phyloP scores from a whole-genome alignment of 2,113 vertebrate species.

The Crotalus tigris region DNA sequence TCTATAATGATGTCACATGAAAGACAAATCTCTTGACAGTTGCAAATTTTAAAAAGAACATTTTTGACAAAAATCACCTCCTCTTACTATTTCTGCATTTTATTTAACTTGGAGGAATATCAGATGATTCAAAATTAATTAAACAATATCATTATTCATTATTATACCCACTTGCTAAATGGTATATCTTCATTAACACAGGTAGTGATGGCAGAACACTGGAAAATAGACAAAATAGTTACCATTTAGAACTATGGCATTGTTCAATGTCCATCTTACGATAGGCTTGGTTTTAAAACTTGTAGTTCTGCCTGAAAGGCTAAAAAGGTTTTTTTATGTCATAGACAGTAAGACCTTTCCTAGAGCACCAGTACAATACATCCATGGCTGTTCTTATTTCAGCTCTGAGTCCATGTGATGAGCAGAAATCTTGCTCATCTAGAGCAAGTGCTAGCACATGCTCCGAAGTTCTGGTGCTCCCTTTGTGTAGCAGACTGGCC shows the following conservation, averaged over 20 bases:
- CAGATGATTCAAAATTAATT: not conserved
- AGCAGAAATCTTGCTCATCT: not conserved
- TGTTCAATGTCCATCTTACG: not conserved
- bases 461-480: accelerated
- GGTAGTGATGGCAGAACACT: not conserved
- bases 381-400: not conserved
- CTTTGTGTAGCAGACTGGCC: not conserved
- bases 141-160: not conserved
- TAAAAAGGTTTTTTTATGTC: not conserved
- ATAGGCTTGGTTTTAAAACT: not conserved
- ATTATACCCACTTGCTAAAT: not conserved
- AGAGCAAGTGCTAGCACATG: not conserved
- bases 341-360: not conserved
- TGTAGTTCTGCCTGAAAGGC: not conserved
- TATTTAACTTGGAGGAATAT: not conserved
- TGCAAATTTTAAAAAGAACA: not conserved
- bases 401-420: not conserved
- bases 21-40: not conserved
- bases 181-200: not conserved
- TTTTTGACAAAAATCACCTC: not conserved
- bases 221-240: not conserved
- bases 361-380: not conserved
- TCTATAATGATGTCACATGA: not conserved
- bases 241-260: not conserved
- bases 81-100: not conserved